Evolutionary conservation across 2,888 invertebrate species (phyloP), one percentile per base, ranked within the genome.

Genomic region (Lamellibrachia satsuma): DNA sequence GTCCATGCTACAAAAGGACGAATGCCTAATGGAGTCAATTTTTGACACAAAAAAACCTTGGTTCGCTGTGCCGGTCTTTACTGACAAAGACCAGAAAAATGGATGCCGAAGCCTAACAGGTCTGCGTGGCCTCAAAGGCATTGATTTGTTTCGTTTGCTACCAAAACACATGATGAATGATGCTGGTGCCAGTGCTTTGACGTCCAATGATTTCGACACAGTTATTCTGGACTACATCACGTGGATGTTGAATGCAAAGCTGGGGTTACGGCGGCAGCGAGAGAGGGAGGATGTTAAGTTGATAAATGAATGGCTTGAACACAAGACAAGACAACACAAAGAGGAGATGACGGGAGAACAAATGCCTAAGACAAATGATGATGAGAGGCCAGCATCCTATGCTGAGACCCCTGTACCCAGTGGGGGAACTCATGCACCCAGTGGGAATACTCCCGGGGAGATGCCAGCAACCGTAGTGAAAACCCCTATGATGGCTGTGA

Each of bases 51-150:
- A 94, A 0, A 95, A 95, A 91, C 93, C 93, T 27, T 95, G 95
- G 95, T 95, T 94, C 94, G 95, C 95, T 7, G 95, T 95, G 8
- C 95, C 95, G 2, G 94, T 95, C 6, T 95, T 94, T 52, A 92
- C 92, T 57, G 39, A 91, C 15, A 95, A 95, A 22, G 94, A 94
- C 27, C 93, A 93, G 52, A 92, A 93, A 27, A 22, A 60, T 7
- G 27, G 52, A 27, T 93, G 55, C 91, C 39, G n/a, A 52, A 52
- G 92, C n/a, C 93, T 92, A n/a, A 93, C 60, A 60, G 93, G 93
- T n/a, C 55, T 93, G n/a, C 27, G 93, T 39, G 92, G 92, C 52
- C 91, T 93, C 51, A 92, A 93, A 39, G 92, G 93, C 39, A 90
- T 93, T 27, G 92, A 93, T 27, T 55, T 93, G 27, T 93, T 27